phyloP scores from a whole-genome alignment of 2,113 vertebrate species.

The Chiloscyllium plagiosum region DNA sequence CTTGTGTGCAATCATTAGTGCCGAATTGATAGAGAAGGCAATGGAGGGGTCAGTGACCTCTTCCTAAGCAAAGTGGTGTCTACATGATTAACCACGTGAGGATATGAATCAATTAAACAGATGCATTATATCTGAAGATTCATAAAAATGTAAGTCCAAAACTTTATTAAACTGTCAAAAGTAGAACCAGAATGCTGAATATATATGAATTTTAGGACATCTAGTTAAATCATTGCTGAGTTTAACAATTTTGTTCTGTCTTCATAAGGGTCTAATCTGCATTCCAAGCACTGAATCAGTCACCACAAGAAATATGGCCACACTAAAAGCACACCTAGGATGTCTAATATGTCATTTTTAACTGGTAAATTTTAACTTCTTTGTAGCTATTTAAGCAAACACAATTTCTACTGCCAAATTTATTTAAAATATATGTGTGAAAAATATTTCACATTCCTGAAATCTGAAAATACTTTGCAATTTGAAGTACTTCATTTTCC shows the following conservation, averaged over 20 bases:
- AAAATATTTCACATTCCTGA: neutral
- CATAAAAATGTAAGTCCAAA: neutral
- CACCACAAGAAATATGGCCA: neutral
- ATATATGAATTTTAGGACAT: neutral
- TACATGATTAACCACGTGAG: neutral
- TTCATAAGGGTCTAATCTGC: neutral
- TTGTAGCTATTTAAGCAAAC: neutral
- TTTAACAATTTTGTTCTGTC: neutral
- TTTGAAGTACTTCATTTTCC: neutral
- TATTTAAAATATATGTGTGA: neutral
- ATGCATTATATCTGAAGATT: neutral
- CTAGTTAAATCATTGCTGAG: neutral
- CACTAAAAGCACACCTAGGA: neutral
- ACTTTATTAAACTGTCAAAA: neutral
- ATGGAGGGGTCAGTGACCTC: neutral
- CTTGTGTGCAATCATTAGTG: neutral
- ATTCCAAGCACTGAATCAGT: neutral
- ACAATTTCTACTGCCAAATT: neutral
- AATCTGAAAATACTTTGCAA: neutral
- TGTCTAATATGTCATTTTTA: neutral
- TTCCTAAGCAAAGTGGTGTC: neutral
- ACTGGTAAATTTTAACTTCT: neutral
- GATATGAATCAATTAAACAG: neutral
- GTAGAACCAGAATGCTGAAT: neutral
- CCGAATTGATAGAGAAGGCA: neutral